These are phyloP conservation scores for Pemphigus obesinymphae DNA, from an alignment of 1,140 invertebrate species.

Conservation along the genomic window DNA sequence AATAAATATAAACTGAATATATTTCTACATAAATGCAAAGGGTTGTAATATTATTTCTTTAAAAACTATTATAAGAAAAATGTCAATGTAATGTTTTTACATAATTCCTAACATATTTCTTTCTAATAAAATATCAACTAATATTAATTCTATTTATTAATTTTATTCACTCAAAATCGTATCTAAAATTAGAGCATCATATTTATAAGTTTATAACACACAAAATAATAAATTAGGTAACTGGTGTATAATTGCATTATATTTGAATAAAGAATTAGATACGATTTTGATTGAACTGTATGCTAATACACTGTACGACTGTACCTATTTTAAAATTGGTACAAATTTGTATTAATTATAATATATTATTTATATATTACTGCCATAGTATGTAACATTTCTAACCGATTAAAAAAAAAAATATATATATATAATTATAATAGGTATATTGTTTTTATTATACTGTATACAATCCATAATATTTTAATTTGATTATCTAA, in stretches of 20 bases:
- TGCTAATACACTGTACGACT: background rate
- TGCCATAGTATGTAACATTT: background rate
- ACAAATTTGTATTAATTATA: background rate
- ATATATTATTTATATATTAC: background rate
- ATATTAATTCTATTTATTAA: background rate
- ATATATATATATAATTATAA: background rate
- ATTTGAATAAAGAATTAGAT: background rate
- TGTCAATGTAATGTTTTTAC: background rate
- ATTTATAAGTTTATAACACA: background rate
- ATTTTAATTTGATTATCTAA: background rate
- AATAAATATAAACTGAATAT: background rate
- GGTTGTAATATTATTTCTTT: background rate
- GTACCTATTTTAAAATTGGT: background rate
- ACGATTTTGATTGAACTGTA: slow-evolving; percentile 10
- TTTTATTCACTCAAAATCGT: background rate
- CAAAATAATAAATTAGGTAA: slow-evolving; percentile 15
- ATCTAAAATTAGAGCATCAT: background rate
- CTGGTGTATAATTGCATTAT: background rate
- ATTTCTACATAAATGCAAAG: background rate
- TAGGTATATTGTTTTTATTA: background rate
- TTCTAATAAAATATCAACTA: background rate
- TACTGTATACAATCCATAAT: background rate
- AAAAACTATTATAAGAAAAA: background rate
- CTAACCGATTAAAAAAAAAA: background rate
- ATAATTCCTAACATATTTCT: background rate